Conservation (phyloP, 2,113 vertebrate species). For the Dicaeum eximium region DNA sequence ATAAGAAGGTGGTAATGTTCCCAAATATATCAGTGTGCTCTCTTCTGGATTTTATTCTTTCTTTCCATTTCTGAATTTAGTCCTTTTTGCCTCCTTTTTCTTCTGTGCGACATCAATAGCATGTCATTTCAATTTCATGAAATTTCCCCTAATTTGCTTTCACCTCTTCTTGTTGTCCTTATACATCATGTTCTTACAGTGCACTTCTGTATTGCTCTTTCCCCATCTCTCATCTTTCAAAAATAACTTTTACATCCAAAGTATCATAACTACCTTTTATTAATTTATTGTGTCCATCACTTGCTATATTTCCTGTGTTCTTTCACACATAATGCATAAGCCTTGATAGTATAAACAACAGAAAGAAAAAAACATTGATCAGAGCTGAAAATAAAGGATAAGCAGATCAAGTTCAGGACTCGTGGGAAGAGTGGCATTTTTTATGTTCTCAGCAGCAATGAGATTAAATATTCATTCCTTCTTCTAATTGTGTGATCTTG, state of each 20-base stretch:
- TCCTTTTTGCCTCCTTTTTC: neutral
- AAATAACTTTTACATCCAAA: neutral
- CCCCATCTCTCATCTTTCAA: neutral
- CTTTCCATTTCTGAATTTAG: neutral
- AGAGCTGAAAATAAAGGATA: neutral
- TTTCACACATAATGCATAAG: neutral
- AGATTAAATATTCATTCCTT: neutral
- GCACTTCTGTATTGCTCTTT: neutral
- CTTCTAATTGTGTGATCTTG: neutral
- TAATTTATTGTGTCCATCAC: neutral
- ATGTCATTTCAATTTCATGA: neutral
- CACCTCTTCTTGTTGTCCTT: neutral
- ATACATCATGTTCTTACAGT: neutral
- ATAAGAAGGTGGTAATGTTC: neutral
- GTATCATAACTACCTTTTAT: fast-evolving
- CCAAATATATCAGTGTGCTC: neutral
- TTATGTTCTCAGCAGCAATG: neutral
- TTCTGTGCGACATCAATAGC: neutral
- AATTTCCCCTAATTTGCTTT: neutral
- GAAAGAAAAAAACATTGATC: neutral
- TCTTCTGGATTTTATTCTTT: neutral
- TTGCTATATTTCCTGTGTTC: neutral
- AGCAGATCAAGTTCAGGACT: neutral
- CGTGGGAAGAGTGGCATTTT: neutral
- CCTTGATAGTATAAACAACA: neutral